Evolutionary conservation across 1,140 invertebrate genomes (phyloP), one percentile per base, ranked within the genome.

Genomic region (Heliothis virescens): DNA sequence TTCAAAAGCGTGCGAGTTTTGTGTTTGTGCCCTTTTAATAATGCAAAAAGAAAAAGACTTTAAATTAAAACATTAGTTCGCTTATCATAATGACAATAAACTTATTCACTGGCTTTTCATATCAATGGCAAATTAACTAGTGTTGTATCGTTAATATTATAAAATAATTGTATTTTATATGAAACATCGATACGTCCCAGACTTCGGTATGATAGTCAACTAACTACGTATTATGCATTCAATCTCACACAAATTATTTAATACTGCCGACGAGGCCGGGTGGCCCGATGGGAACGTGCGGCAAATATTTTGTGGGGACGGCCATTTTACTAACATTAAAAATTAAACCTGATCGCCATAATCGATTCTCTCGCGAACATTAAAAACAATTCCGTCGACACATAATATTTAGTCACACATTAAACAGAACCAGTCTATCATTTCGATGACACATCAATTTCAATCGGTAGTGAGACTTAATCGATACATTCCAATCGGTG

Each of bases 241-340:
- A 88, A 85, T 79, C 82, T 87, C 88, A 88, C 90, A 91, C 85
- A 88, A 76, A 55, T 73, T 69, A 72, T 86, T 84, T 93, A 93
- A 93, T 93, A 92, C 91, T 93, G 90, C 89, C 90, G 82, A 86
- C 85, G 85, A 88, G 85, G 86, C 88, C 91, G 86, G 16, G 55
- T 79, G 80, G 83, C 69, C 75, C 81, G 62, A 82, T 82, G 76
- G 55, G 59, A 50, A 60, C 75, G 60, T 65, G 71, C 75, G 59
- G 47, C 69, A 48, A 79, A 83, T 79, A 83, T 83, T 83, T 82
- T 75, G 77, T 69, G 62, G 55, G 73, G 67, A 79, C 77, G 59
- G 65, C 26, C 60, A 77, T 62, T 48, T 75, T 63, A 3, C 12
- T 21, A 65, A 11, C 12, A 21, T 65, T 41, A 48, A 47, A 26